Conservation (phyloP, 2,888 invertebrate species). For the Drosophila paramelanica region DNA sequence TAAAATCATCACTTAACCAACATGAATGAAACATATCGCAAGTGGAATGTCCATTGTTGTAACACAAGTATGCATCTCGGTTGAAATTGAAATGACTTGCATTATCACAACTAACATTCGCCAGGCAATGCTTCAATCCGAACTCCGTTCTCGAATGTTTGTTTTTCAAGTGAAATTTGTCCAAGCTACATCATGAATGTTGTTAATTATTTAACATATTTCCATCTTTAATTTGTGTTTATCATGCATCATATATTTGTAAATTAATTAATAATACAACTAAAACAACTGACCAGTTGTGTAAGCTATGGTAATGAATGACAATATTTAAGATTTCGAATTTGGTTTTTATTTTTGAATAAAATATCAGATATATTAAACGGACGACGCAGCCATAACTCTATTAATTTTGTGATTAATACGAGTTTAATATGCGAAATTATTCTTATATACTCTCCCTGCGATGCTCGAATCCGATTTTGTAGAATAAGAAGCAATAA, state of each 20-base stretch:
- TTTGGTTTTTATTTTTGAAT: neutral
- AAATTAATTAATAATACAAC: conserved; percentile 1
- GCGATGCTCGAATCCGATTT: neutral
- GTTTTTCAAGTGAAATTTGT: neutral
- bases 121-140: neutral
- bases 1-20: conserved; percentile 20
- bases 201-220: conserved; percentile 13
- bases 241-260: conserved; percentile 21
- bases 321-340: no score
- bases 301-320: neutral
- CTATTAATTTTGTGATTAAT: neutral
- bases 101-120: conserved; percentile 13
- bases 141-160: neutral
- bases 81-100: conserved; percentile 10
- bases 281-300: neutral
- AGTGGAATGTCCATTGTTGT: conserved; percentile 55
- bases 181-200: conserved; percentile 29
- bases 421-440: neutral
- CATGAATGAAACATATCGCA: conserved; percentile 5
- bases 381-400: neutral
- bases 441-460: neutral
- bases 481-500: neutral
- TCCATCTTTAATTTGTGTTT: conserved; percentile 10
- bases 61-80: conserved; percentile 6
- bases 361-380: no score